phyloP scores from a whole-genome alignment of 2,888 invertebrate species.

The Dynastes grantii region DNA sequence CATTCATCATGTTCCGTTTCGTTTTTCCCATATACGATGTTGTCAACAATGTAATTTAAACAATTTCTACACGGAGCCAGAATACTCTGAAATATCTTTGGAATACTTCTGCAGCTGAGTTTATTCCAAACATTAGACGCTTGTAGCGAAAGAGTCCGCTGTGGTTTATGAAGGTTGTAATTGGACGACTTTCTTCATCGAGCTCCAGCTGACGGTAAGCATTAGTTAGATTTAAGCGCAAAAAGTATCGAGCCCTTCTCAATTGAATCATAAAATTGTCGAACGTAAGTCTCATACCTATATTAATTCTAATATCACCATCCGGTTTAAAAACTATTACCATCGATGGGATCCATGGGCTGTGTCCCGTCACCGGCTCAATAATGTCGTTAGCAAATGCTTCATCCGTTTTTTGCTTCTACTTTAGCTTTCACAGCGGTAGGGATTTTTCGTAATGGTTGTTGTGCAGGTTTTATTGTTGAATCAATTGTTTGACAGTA shows the following conservation, averaged over 20 bases:
- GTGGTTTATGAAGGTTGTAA: conserved; percentile 54
- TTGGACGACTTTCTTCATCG: not conserved
- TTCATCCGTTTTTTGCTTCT: conserved; percentile 53
- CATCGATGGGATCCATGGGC: conserved; percentile 64
- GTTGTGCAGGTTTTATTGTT: conserved; percentile 37
- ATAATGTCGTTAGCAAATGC: conserved; percentile 59
- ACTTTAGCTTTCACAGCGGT: conserved; percentile 52
- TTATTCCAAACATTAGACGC: conserved; percentile 64
- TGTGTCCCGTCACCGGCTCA: conserved; percentile 61
- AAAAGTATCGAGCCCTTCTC: too few relatives aligned
- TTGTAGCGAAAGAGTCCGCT: conserved; percentile 62
- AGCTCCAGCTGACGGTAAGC: too few relatives aligned
- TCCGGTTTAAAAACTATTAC: conserved; percentile 62
- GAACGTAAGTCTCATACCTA: conserved; percentile 62
- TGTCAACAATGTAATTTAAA: conserved; percentile 60
- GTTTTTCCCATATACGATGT: conserved; percentile 60
- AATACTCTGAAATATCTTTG: conserved; percentile 60
- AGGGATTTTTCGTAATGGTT: conserved; percentile 46
- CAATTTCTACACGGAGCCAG: conserved; percentile 56
- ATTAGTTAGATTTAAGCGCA: too few relatives aligned
- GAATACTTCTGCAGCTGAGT: conserved; percentile 50
- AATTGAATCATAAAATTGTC: conserved; percentile 41
- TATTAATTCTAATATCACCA: conserved; percentile 61
- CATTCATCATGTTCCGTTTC: conserved; percentile 59
- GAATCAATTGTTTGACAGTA: conserved; percentile 8